Base-by-base conservation (phyloP, 2,797 vertebrate species). In the Momotus momota region DNA sequence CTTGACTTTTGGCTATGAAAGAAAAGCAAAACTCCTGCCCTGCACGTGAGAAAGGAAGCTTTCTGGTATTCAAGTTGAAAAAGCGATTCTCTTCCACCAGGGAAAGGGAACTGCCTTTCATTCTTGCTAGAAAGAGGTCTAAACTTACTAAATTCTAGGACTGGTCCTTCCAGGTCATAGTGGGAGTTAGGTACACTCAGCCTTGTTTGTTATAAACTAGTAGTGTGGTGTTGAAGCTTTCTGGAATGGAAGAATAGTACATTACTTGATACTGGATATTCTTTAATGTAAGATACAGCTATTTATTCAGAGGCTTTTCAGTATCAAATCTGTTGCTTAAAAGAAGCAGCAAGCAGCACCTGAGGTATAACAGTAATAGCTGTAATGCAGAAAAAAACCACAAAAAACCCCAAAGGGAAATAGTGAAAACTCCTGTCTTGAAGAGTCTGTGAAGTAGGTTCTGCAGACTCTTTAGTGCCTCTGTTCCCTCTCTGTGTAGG, bases 1-100 rank as follows among this genome's bases (percentile, higher is more conserved):
- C 96, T 94, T 97, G 93, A 88, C 85, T 94, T 94, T 96, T 94
- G 95, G 67, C 94, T 95, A 65, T 96, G 93, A 96, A 95, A 95
- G 93, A 94, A 96, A 95, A 95, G 35, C 95, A 95, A 81, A 96
- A 89, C 90, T 95, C 77, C 96, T 96, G 51, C 93, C 94, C 81
- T 97, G 86, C 93, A 90, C 92, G 1, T 90, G 90, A 96, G 94
- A 86, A 94, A 96, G 96, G 78, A 97, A 94, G 49, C 90, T 95
- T 95, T 96, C 85, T 93, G 81, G 48, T 95, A 69, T 80, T 90
- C 90, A 85, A 84, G 93, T 94, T 94, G 93, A 93, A 95, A 96
- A 96, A 91, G 52, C 4, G 31, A 92, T 95, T 93, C 52, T 88
- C 78, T 94, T 81, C 74, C 81, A 83, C n/a, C 81, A 94, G 93